A percentile compares a stretch with the other conserved stretches of the same genome.
Evolutionary conservation across 2,888 invertebrate species (phyloP).

Genomic region (Hofmannophila pseudospretella): DNA sequence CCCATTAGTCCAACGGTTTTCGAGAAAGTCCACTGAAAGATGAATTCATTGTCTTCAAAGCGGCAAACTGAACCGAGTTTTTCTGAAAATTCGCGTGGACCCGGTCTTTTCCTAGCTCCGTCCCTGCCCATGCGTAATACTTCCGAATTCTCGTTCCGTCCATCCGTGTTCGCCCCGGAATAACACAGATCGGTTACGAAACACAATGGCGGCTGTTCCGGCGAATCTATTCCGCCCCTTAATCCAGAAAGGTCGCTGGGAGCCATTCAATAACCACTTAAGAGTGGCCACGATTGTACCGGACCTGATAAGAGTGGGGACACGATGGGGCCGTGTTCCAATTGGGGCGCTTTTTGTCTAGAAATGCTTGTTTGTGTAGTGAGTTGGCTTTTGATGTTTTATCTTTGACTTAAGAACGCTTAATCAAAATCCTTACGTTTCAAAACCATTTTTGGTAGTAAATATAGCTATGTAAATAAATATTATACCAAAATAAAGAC

Average conservation of each 20-base stretch:
- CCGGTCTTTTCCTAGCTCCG: background rate
- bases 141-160: constrained; percentile 24
- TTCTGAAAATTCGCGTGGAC: no score
- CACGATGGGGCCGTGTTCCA: constrained; percentile 21
- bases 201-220: constrained; percentile 47
- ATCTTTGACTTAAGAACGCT: no score
- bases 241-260: constrained; percentile 67
- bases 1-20: no score
- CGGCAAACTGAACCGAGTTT: no score
- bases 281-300: constrained; percentile 53
- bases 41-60: no score
- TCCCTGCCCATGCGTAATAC: constrained; percentile 7
- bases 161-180: constrained; percentile 24
- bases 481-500: no score
- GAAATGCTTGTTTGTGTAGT: no score
- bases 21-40: no score
- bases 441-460: no score
- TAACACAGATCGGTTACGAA: constrained; percentile 52
- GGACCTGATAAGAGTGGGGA: constrained; percentile 41
- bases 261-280: constrained; percentile 69
- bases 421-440: no score
- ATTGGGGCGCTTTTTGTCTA: constrained; percentile 9
- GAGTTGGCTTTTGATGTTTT: no score
- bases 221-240: constrained; percentile 52
- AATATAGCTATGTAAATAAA: no score